These are phyloP conservation scores for Melinaea menophilus DNA, from an alignment of 2,888 invertebrate genomes.

Conservation along the genomic window DNA sequence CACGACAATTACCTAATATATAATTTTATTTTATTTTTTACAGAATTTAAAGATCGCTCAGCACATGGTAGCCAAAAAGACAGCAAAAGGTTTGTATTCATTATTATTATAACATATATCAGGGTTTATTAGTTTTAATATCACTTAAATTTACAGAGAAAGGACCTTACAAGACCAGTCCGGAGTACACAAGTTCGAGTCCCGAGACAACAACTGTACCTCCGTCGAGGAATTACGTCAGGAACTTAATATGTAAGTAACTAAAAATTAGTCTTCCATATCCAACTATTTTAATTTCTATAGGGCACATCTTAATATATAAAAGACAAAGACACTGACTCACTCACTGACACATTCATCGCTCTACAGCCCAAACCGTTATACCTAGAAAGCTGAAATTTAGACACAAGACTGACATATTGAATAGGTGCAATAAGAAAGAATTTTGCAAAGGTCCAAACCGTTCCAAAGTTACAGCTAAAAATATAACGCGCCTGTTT, in stretches of 20 bases:
- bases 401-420: no score
- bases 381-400: no score
- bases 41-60: constrained; percentile 65
- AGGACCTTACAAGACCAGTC: constrained; percentile 63
- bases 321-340: background rate
- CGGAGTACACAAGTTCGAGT: constrained; percentile 52
- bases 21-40: constrained; percentile 32
- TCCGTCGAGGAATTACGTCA: constrained; percentile 49
- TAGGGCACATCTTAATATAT: background rate
- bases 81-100: constrained; percentile 52
- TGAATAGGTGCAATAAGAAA: no score
- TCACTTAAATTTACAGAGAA: constrained; percentile 50
- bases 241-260: constrained; percentile 49
- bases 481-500: no score
- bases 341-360: no score
- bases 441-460: no score
- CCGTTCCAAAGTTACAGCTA: no score
- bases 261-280: background rate
- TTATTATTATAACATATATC: background rate
- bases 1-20: background rate
- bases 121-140: constrained; percentile 9
- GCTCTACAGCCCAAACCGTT: no score
- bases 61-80: constrained; percentile 58
- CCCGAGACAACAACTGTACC: constrained; percentile 49
- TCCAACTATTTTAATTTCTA: constrained; percentile 2